Percentiles rank a stretch among this genome's conserved stretches.
Evolutionary conservation across 37 sponge, comb jelly and placozoan species (phyloP).

Genomic region (Axinella damicornis): DNA sequence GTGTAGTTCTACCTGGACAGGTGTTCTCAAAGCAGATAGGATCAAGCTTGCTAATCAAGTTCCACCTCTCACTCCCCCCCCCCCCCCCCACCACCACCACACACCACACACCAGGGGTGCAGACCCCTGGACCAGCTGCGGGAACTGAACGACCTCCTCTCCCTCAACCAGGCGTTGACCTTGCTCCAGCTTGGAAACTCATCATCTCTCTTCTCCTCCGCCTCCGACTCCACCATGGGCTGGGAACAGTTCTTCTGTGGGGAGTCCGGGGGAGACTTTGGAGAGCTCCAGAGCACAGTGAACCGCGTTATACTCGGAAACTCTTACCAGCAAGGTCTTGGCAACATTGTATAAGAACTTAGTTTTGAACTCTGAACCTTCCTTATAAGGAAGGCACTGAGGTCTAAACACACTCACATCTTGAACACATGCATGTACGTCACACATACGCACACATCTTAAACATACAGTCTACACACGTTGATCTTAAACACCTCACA

Average conservation of each 20-base stretch:
- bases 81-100: not conserved
- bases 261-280: not conserved
- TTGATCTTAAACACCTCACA: not conserved
- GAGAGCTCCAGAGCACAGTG: not conserved
- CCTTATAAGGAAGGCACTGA: too few species aligned
- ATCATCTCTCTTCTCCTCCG: not conserved
- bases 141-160: not conserved
- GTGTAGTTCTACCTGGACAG: too few species aligned
- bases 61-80: too few species aligned
- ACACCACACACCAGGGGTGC: not conserved
- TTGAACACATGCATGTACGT: too few species aligned
- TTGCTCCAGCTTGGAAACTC: not conserved
- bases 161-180: not conserved
- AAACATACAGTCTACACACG: too few species aligned
- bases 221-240: too few species aligned
- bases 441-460: too few species aligned
- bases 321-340: not conserved
- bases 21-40: too few species aligned
- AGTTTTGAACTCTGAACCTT: too few species aligned
- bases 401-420: too few species aligned
- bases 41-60: too few species aligned
- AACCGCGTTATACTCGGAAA: not conserved
- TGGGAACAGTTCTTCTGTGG: slow-evolving; percentile 25
- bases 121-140: not conserved
- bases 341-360: not conserved